Conservation (phyloP, 2,888 invertebrate genomes). For the Aphidoletes aphidimyza region DNA sequence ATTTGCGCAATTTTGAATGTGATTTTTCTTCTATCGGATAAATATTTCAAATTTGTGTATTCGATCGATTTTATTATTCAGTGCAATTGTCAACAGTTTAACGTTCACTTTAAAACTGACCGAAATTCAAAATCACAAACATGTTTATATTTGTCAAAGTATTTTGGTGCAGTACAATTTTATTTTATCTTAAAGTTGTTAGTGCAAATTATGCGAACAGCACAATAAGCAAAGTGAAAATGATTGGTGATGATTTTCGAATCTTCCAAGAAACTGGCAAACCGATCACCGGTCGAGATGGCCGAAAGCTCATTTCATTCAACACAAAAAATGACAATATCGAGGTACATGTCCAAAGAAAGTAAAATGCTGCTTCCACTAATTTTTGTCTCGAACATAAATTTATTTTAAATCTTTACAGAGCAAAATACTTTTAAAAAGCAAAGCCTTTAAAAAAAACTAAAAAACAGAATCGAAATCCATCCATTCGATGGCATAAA, state of each 20-base stretch:
- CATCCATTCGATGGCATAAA: too few species aligned
- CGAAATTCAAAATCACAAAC: neutral
- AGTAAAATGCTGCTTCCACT: too few species aligned
- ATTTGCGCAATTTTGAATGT: too few species aligned
- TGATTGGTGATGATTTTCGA: slow-evolving; percentile 14
- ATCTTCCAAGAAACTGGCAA: neutral
- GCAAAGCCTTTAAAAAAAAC: too few species aligned
- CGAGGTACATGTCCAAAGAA: neutral
- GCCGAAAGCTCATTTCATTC: neutral
- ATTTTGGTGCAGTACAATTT: neutral
- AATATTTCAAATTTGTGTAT: too few species aligned
- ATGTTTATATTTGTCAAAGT: neutral
- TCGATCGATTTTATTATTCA: too few species aligned
- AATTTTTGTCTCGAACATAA: too few species aligned
- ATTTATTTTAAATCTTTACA: too few species aligned
- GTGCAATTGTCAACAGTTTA: too few species aligned
- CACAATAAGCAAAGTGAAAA: neutral
- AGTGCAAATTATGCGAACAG: neutral
- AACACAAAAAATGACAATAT: slow-evolving; percentile 3
- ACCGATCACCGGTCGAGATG: neutral
- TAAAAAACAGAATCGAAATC: too few species aligned
- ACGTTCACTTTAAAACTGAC: neutral
- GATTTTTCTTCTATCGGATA: too few species aligned
- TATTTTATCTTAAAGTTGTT: neutral
- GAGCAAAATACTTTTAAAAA: too few species aligned